Conservation (phyloP, 2,113 vertebrate species). For the Nyctibius bracteatus region DNA sequence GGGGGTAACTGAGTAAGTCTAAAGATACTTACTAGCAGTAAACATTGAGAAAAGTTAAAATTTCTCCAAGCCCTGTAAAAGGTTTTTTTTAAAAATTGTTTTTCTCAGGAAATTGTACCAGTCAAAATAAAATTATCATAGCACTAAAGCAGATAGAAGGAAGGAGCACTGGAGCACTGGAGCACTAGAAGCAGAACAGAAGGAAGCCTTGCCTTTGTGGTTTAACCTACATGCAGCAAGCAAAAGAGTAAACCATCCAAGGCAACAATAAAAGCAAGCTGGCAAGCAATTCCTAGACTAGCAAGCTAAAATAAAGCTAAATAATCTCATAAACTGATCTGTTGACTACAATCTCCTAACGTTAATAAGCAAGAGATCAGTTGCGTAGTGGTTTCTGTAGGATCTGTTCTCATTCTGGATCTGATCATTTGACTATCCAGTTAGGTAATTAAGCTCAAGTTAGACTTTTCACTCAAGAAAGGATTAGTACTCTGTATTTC, state of each 20-base stretch:
- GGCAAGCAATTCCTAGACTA: not conserved
- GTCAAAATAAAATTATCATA: not conserved
- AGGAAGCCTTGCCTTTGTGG: not conserved
- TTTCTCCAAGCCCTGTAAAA: not conserved
- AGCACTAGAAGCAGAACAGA: no score
- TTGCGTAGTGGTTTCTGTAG: not conserved
- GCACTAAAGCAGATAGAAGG: not conserved
- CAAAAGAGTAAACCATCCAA: not conserved
- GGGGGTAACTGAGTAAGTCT: not conserved
- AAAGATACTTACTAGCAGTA: not conserved
- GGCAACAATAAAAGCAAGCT: not conserved
- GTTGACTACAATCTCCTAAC: not conserved
- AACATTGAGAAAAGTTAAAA: not conserved
- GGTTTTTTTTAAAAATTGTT: not conserved
- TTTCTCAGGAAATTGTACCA: not conserved
- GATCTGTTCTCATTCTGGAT: not conserved
- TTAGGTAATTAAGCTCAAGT: not conserved
- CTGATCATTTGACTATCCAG: not conserved
- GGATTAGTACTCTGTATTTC: not conserved
- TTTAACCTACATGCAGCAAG: not conserved
- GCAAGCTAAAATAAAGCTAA: not conserved
- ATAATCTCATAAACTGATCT: not conserved
- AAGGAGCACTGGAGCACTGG: no score
- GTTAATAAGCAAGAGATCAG: not conserved
- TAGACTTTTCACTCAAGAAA: not conserved